Evolutionary conservation across 1,140 invertebrate genomes (phyloP).

Genomic region (Muscidifurax raptorellus): DNA sequence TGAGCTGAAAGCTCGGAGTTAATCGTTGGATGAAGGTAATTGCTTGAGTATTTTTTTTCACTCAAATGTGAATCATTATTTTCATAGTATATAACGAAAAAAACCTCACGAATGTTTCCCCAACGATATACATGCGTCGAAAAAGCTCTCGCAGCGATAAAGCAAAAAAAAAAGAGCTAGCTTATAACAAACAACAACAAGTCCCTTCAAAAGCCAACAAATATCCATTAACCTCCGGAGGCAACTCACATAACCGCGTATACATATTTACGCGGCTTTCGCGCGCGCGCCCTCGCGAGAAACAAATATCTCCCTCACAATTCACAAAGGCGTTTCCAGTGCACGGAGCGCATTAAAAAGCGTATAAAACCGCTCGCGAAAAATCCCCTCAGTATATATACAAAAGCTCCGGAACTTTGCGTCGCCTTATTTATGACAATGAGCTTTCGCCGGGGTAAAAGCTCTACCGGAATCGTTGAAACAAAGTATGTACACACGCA

Average conservation of each 20-base stretch:
- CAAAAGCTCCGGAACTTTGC: not conserved
- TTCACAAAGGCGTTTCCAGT: not conserved
- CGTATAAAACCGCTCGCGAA: not conserved
- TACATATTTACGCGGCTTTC: not conserved
- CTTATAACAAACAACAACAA: not conserved
- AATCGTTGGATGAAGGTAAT: too few relatives aligned
- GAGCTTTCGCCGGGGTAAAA: slow-evolving; percentile 5
- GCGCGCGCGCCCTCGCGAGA: not conserved
- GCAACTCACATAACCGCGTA: not conserved
- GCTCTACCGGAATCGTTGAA: not conserved
- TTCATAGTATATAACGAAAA: too few relatives aligned
- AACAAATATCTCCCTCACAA: not conserved
- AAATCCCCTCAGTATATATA: not conserved
- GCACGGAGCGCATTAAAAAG: not conserved
- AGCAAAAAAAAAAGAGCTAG: not conserved
- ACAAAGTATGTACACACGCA: slow-evolving; percentile 1
- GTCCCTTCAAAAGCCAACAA: not conserved
- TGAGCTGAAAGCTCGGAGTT: too few relatives aligned
- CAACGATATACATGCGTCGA: not conserved
- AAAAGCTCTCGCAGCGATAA: not conserved
- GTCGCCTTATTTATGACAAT: slow-evolving; percentile 27
- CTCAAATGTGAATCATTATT: too few relatives aligned
- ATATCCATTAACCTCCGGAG: not conserved
- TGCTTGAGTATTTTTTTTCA: too few relatives aligned
- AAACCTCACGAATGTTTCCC: not conserved